These are phyloP conservation scores for Coendou prehensilis DNA, from an alignment of 2,797 vertebrate species.

Conservation along the genomic window DNA sequence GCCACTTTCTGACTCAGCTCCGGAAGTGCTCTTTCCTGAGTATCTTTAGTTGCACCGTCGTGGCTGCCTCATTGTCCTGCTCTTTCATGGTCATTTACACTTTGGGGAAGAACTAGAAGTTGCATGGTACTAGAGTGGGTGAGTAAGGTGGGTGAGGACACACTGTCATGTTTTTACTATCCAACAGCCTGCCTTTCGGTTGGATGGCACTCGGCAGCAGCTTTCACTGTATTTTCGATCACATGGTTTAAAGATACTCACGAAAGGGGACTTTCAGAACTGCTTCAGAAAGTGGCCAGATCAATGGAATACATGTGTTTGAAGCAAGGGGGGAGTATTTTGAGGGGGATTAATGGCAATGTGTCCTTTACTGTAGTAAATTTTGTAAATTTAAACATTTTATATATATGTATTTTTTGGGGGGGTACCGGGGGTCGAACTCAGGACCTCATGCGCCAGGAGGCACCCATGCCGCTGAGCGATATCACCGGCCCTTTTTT, in stretches of 20 bases:
- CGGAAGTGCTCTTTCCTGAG: not conserved
- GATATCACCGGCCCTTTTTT: too few relatives aligned
- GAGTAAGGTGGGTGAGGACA: not conserved
- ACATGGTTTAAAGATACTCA: not conserved
- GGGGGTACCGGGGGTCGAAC: too few relatives aligned
- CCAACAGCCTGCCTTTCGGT: too few relatives aligned
- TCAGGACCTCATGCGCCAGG: too few relatives aligned
- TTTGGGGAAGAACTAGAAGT: not conserved
- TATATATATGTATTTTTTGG: not conserved
- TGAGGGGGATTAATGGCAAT: not conserved
- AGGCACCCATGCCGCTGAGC: too few relatives aligned
- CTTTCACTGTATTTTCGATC: not conserved
- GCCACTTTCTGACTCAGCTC: not conserved
- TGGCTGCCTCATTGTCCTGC: not conserved
- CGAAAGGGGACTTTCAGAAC: not conserved
- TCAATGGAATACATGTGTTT: not conserved
- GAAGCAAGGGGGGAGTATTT: not conserved
- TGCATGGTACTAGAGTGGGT: not conserved
- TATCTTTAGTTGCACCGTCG: not conserved
- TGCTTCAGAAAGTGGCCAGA: not conserved
- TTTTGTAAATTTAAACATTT: not conserved
- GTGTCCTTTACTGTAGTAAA: not conserved
- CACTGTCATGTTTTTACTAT: too few relatives aligned
- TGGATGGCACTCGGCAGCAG: too few relatives aligned
- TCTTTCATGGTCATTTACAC: not conserved